Percentiles rank a stretch among this genome's conserved stretches.
Conservation (phyloP, 1,140 invertebrate genomes). For the Andrena cerasifolii region DNA sequence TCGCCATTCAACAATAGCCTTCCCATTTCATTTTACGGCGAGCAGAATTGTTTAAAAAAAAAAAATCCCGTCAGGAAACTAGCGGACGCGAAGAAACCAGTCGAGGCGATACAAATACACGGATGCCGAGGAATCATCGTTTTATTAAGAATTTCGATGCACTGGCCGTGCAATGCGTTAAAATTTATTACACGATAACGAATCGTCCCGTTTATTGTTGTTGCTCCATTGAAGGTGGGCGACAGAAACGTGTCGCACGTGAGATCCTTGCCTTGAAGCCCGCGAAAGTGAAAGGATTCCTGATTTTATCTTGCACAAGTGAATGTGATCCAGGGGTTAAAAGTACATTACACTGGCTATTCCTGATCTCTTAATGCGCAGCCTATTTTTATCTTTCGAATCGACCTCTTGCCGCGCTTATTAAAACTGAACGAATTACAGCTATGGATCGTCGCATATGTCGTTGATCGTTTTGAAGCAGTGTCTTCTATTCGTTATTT, state of each 20-base stretch:
- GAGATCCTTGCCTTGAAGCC: constrained; percentile 71
- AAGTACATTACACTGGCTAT: constrained; percentile 12
- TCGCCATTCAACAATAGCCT: constrained; percentile 3
- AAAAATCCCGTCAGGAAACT: background rate
- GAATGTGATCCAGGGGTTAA: constrained; percentile 37
- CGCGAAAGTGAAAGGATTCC: constrained; percentile 75
- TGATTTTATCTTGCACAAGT: constrained; percentile 58
- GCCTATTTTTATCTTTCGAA: background rate
- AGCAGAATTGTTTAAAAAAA: too few species aligned
- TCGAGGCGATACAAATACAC: background rate
- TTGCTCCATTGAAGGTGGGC: constrained; percentile 1
- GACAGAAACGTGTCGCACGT: constrained; percentile 36
- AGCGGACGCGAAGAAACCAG: background rate
- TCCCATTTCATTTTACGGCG: too few species aligned
- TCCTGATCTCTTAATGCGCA: background rate
- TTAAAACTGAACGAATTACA: too few species aligned
- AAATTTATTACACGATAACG: background rate
- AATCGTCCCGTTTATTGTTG: background rate
- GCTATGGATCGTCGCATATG: too few species aligned
- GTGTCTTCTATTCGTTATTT: too few species aligned
- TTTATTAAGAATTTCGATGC: background rate
- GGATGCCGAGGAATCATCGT: background rate
- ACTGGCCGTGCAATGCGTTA: background rate
- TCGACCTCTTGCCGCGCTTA: background rate
- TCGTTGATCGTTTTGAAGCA: too few species aligned